Base-by-base conservation (phyloP, 2,113 vertebrate species). In the Strigops habroptila region DNA sequence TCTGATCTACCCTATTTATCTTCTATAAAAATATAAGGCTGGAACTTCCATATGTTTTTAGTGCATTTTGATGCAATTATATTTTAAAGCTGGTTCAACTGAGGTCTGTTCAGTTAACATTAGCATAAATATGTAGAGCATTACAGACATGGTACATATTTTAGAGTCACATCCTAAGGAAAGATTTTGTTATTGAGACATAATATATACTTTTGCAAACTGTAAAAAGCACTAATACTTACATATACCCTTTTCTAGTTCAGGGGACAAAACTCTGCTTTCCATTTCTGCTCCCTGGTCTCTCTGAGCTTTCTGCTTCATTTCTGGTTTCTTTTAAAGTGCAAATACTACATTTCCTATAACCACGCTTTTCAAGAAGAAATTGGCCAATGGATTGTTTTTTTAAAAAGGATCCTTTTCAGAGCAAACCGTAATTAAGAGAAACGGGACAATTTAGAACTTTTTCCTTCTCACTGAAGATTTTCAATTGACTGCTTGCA, bases 401-500 rank as follows among this genome's bases (percentile, higher is more conserved):
- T 78, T 82, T 73, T 4, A 37, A 83, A 96, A 83, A 41, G 25
- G 5, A 59, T 11, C 7, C n/a, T 93, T 93, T 90, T 91, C 59
- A 91, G 51, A 75, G 27, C 18, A 73, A 93, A 70, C 25, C 59
- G 37, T 81, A 63, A 55, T 79, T 86, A 53, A 94, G 84, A 94
- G 75, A 89, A 96, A 94, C 1, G 3, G 55, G 68, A 80, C 68
- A 74, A 82, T 82, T 95, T 91, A 88, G 75, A 95, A 80, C 39
- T 93, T 68, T 75, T 15, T 81, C 51, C 71, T 80, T 91, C 70
- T 67, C 46, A 41, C 43, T 57, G 82, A 87, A 68, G 48, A 77
- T 94, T 93, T 94, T 88, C 64, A 63, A 78, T 64, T 90, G 82
- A 95, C 71, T 95, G 74, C 60, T 90, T 39, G 46, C 35, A 64